phyloP scores from a whole-genome alignment of 2,113 vertebrate species.

The mouse (Mus musculus) region GRCm39 chr4:108295501-108296000 shows the following conservation, averaged over 20 bases:
- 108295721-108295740: not conserved
- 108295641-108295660: slow-evolving; percentile 62
- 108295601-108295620: slow-evolving; percentile 12
- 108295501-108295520: not conserved
- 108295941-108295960: not conserved
- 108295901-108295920: not conserved
- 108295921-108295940: not conserved
- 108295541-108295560: not conserved
- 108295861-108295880: not conserved
- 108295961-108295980: not conserved
- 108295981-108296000: not conserved
- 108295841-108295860: not conserved
- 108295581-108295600: not conserved
- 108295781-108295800: not conserved
- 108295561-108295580: not conserved
- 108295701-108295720: slow-evolving; percentile 51
- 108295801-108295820: not conserved
- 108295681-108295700: slow-evolving; percentile 26
- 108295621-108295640: not conserved
- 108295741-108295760: not conserved
- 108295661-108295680: slow-evolving; percentile 24
- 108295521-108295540: not conserved
- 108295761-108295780: slow-evolving; percentile 25
- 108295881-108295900: not conserved
- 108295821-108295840: not conserved